Base-by-base conservation (phyloP, 2,888 invertebrate species). In the Macrosoma leucophasiata region DNA sequence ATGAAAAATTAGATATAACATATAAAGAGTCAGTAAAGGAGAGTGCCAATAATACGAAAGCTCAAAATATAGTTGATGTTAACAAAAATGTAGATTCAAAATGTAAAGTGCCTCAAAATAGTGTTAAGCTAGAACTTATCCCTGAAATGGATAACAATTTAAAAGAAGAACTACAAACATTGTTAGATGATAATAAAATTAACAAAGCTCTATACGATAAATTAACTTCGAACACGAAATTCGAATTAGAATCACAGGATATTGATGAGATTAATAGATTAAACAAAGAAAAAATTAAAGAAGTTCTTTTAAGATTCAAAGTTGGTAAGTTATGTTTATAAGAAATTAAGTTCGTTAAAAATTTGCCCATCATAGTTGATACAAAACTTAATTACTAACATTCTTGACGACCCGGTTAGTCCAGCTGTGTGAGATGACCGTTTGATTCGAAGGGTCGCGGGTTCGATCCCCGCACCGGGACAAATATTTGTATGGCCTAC, bases 241-340 rank as follows among this genome's bases (percentile, higher is more conserved):
- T 85, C 36, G 70, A 78, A 29, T 48, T 86, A 41, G 65, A 74
- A n/a, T 63, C 73, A 1, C 56, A 62, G n/a, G 86, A 87, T 41
- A 81, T 86, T n/a, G 70, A 73, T 1, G 68, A 79, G 35, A 70
- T 86, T 20, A 86, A 87, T 46, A 68, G 71, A 39, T 52, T 85
- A 43, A 66, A 59, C 2, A 65, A 73, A 19, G 63, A 67, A 23
- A 59, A 58, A 25, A 53, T 79, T 2, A 75, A 72, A 41, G 68
- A 73, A 38, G 45, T 74, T 10, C 48, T 81, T 15, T 40, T 81
- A 6, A 77, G 62, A 51, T 72, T 58, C 51, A 75, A 71, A 69
- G 46, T 69, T 41, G 77, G 84, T 81, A 50, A 70, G 77, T 62
- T 13, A 13, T n/a, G n/a, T n/a, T n/a, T n/a, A n/a, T n/a, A n/a